These are phyloP conservation scores for Stomatorhinus ivindoensis DNA, from an alignment of 2,113 vertebrate species.

Conservation along the genomic window DNA sequence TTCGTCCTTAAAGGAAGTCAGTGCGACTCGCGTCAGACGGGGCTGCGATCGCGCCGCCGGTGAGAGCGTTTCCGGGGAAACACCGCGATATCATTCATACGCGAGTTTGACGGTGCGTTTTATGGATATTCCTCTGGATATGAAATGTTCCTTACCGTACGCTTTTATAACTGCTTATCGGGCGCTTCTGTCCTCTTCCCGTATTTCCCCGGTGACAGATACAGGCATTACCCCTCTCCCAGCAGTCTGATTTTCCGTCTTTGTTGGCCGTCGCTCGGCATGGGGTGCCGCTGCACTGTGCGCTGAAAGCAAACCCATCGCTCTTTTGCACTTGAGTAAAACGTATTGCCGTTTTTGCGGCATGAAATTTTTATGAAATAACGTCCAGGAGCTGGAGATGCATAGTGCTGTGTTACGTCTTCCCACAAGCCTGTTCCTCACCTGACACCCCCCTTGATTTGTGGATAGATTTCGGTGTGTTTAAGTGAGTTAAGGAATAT, in stretches of 20 bases:
- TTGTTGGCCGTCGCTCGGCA: neutral
- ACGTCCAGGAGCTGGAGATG: neutral
- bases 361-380: neutral
- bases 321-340: neutral
- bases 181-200: neutral
- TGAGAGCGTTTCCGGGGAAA: neutral
- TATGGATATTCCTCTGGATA: neutral
- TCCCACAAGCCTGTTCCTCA: neutral
- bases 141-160: neutral
- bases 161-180: neutral
- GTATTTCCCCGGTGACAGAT: constrained; percentile 2
- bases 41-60: neutral
- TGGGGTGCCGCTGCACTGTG: neutral
- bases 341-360: neutral
- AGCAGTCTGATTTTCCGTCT: neutral
- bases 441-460: neutral
- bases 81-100: neutral
- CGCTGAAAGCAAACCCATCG: neutral
- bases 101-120: neutral
- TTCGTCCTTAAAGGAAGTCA: neutral
- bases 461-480: neutral
- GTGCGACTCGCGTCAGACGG: neutral
- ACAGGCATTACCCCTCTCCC: neutral
- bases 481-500: neutral
- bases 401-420: neutral